Percentiles rank a stretch among this genome's conserved stretches.
Conservation (phyloP, 2,888 invertebrate species). For the Notocelia uddmanniana region DNA sequence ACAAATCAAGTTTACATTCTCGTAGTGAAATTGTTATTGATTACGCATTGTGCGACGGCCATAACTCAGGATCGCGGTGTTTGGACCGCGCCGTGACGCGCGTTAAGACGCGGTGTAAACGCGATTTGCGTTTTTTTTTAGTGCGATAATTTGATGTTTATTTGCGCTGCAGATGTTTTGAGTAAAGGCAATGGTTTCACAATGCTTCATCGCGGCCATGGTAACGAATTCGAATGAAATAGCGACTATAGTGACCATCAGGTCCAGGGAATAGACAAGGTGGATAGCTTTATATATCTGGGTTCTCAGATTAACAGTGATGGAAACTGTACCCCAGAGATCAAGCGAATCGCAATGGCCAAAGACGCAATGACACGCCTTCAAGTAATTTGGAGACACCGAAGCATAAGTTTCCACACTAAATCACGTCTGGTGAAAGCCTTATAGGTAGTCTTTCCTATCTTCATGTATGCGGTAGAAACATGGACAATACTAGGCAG, state of each 20-base stretch:
- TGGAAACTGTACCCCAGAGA: too few species aligned
- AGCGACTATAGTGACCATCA: background rate
- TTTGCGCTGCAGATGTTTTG: slow-evolving; percentile 26
- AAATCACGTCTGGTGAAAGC: too few species aligned
- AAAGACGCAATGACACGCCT: too few species aligned
- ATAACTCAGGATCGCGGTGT: slow-evolving; percentile 79
- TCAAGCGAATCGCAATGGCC: too few species aligned
- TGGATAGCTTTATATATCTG: too few species aligned
- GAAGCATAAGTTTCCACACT: too few species aligned
- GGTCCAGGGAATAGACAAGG: too few species aligned
- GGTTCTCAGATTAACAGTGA: too few species aligned
- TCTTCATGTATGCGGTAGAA: too few species aligned
- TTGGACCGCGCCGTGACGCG: slow-evolving; percentile 65
- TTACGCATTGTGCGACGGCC: slow-evolving; percentile 70
- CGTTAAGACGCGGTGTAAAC: slow-evolving; percentile 46
- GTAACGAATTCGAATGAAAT: background rate
- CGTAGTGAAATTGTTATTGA: slow-evolving; percentile 81
- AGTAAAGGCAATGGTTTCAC: background rate
- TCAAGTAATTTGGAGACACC: too few species aligned
- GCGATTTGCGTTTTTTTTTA: slow-evolving; percentile 37
- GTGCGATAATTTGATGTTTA: slow-evolving; percentile 43
- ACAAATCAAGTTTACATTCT: slow-evolving; percentile 67
- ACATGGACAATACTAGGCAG: too few species aligned
- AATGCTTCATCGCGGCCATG: background rate
- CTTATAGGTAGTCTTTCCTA: too few species aligned